These are phyloP conservation scores for Petrolisthes cinctipes DNA, from an alignment of 2,888 invertebrate species.

Conservation along the genomic window DNA sequence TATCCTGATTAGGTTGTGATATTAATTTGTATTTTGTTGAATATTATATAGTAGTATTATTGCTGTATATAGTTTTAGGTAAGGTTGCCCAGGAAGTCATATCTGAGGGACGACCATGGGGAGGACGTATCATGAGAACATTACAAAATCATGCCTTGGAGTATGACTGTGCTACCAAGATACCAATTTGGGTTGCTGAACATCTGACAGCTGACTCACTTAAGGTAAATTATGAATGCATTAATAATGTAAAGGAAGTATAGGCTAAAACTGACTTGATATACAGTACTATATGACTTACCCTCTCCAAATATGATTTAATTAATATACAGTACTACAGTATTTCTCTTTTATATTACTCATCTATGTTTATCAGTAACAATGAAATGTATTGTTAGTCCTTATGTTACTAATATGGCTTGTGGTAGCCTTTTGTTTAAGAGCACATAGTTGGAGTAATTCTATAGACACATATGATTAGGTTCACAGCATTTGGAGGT, in stretches of 20 bases:
- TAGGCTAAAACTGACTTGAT: neutral
- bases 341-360: neutral
- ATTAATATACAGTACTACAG: too few relatives aligned
- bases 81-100: neutral
- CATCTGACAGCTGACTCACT: slow-evolving; percentile 56
- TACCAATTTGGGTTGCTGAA: slow-evolving; percentile 69
- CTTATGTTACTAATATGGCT: too few relatives aligned
- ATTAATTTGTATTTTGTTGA: too few relatives aligned
- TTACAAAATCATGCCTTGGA: slow-evolving; percentile 67
- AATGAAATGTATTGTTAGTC: too few relatives aligned
- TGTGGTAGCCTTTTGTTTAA: too few relatives aligned
- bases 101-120: slow-evolving; percentile 8
- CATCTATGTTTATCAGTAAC: neutral
- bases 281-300: neutral
- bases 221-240: slow-evolving; percentile 14
- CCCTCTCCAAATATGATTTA: neutral
- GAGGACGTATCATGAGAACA: slow-evolving; percentile 12
- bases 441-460: too few relatives aligned
- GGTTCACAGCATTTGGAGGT: too few relatives aligned
- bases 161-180: slow-evolving; percentile 68
- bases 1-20: too few relatives aligned
- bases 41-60: too few relatives aligned
- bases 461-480: too few relatives aligned
- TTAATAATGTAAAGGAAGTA: neutral
- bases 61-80: neutral